A percentile compares a stretch with the other conserved stretches of the same genome.
phyloP scores from a whole-genome alignment of 2,888 invertebrate genomes.

The Cephalotes varians region DNA sequence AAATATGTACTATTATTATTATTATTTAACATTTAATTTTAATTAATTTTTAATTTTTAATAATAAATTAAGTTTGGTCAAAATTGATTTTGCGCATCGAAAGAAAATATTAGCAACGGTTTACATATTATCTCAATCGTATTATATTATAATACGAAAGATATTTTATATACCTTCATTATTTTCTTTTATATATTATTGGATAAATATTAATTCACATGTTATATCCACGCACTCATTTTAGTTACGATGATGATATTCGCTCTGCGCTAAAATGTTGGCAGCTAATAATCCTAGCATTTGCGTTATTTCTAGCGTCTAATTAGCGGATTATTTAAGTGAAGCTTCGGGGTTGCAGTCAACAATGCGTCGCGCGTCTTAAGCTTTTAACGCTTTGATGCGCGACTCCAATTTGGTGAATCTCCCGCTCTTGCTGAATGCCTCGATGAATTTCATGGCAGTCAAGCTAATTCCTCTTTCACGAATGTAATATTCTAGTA shows the following conservation, averaged over 20 bases:
- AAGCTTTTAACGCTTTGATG: constrained; percentile 60
- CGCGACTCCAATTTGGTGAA: constrained; percentile 41
- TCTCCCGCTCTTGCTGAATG: constrained; percentile 24
- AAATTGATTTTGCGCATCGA: not conserved
- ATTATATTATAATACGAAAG: not conserved
- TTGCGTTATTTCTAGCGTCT: constrained; percentile 48
- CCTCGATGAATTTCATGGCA: constrained; percentile 46
- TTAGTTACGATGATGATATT: not conserved
- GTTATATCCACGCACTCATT: not conserved
- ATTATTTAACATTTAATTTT: not conserved
- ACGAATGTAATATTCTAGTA: constrained; percentile 32
- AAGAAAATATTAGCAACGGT: not conserved
- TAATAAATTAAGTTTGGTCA: not conserved
- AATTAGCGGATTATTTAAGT: constrained; percentile 62
- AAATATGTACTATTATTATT: not conserved
- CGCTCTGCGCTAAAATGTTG: not conserved
- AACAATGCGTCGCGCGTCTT: constrained; percentile 49
- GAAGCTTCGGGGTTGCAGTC: constrained; percentile 49
- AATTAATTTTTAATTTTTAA: not conserved
- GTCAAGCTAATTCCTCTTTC: constrained; percentile 50
- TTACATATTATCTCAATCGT: not conserved
- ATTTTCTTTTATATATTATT: not conserved
- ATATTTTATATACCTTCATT: not conserved
- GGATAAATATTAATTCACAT: not conserved
- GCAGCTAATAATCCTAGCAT: constrained; percentile 43